A percentile compares a stretch with the other conserved stretches of the same genome.
These are phyloP conservation scores for Drosophila falleni DNA, from an alignment of 2,888 invertebrate genomes.

Conservation along the genomic window DNA sequence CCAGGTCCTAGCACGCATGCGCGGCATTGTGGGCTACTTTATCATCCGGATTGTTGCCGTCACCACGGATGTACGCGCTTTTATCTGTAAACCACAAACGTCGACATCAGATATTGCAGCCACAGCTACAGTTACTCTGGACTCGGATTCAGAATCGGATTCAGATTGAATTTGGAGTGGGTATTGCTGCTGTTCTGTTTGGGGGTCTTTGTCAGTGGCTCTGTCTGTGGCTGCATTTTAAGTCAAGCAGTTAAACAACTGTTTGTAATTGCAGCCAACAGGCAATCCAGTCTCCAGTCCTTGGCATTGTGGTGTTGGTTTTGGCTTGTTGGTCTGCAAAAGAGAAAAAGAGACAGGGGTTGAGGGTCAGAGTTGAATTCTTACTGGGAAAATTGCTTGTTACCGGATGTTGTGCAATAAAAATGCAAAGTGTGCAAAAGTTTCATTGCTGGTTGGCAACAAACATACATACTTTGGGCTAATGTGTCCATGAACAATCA, in stretches of 20 bases:
- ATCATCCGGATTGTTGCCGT: conserved; percentile 64
- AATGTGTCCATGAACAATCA: conserved; percentile 1
- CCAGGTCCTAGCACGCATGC: conserved; percentile 65
- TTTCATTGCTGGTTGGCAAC: conserved; percentile 29
- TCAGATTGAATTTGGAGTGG: conserved; percentile 10
- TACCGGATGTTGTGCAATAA: conserved; percentile 79
- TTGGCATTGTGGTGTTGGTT: conserved; percentile 56
- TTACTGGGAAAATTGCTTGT: conserved; percentile 65
- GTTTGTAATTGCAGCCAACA: conserved; percentile 72
- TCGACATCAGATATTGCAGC: conserved; percentile 57
- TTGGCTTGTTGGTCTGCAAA: conserved; percentile 25
- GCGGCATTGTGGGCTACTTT: conserved; percentile 50
- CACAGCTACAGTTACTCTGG: conserved; percentile 32
- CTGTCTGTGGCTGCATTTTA: conserved; percentile 62
- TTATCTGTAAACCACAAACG: conserved; percentile 76
- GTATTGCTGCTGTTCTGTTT: conserved; percentile 25
- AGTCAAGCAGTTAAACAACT: conserved; percentile 78
- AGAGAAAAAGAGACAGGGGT: neutral
- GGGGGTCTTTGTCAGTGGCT: conserved; percentile 15
- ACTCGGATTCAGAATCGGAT: neutral
- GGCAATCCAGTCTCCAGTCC: conserved; percentile 20
- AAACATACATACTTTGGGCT: conserved; percentile 1
- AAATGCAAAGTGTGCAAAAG: conserved; percentile 77
- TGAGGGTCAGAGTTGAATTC: conserved; percentile 66
- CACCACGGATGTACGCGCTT: conserved; percentile 74